phyloP scores from a whole-genome alignment of 2,888 invertebrate genomes.

The Chymomyza procnemis region DNA sequence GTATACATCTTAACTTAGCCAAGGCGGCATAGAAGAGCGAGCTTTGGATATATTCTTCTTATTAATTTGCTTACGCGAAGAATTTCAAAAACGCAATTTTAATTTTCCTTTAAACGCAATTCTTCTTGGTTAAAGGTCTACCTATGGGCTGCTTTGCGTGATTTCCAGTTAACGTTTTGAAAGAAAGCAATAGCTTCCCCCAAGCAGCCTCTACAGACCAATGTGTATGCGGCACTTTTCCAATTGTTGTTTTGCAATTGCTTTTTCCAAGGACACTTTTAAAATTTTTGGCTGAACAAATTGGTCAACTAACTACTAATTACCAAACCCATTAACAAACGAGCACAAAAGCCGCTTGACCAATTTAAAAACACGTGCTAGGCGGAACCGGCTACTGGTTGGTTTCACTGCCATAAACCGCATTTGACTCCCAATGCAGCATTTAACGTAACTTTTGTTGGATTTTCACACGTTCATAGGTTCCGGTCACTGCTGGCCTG shows the following conservation, averaged over 20 bases:
- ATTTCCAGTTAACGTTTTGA: too few species aligned
- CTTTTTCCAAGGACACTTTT: conserved; percentile 4
- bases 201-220: too few species aligned
- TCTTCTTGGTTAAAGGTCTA: too few species aligned
- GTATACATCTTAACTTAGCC: too few species aligned
- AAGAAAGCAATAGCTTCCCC: too few species aligned
- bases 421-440: neutral
- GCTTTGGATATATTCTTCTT: too few species aligned
- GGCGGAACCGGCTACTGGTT: too few species aligned
- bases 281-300: conserved; percentile 16
- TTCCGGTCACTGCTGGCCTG: neutral
- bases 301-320: conserved; percentile 32
- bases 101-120: too few species aligned
- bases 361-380: neutral
- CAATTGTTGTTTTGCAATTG: conserved; percentile 32
- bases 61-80: too few species aligned
- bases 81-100: too few species aligned
- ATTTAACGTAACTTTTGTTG: neutral
- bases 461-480: neutral
- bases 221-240: neutral
- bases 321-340: conserved; percentile 30
- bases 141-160: too few species aligned
- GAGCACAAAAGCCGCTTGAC: neutral
- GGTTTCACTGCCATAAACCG: neutral
- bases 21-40: too few species aligned